Evolutionary conservation across 2,797 vertebrate species (phyloP), one percentile per base, ranked within the genome.

Genomic region (Aplochiton taeniatus): DNA sequence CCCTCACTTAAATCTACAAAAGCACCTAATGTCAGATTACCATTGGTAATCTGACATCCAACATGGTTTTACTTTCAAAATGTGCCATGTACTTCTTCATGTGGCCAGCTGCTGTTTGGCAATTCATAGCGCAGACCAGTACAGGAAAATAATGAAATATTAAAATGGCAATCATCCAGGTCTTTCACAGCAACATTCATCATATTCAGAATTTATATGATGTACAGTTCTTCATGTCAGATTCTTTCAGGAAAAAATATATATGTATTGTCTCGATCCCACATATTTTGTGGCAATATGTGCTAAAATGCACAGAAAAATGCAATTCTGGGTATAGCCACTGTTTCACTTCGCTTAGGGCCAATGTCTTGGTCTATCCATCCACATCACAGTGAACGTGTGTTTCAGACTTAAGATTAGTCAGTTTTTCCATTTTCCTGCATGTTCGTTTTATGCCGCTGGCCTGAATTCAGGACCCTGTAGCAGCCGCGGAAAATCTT

Each of bases 401-500:
- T 46, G 55, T 49, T 65, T 50, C 9, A 61, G 55, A 63, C 58
- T 43, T 52, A 54, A 43, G 31, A 45, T 89, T 93, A 98, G 70
- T 96, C 90, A 45, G 88, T 87, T 88, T 98, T 98, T 60, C 96
- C 96, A 17, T 98, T 99, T 88, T 95, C 94, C 58, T 95, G 91
- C 44, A 70, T 57, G 65, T 79, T 72, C 0, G 78, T 78, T 85
- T 95, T 94, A 61, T 88, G 68, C 65, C 14, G 86, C 61, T 84
- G 90, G 1, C 93, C 90, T 8, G 94, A 92, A 69, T 85, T 87
- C 83, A 98, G 83, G 70, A 98, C 95, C 80, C 83, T 96, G 86
- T 94, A 92, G 90, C 96, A 99, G 79, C 98, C 98, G 63, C 92
- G 94, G 54, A 94, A 92, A 13, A 99, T 99, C 87, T 95, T 98